Evolutionary conservation across 2,797 vertebrate species (phyloP).

Genomic region (Propithecus deckenii): DNA sequence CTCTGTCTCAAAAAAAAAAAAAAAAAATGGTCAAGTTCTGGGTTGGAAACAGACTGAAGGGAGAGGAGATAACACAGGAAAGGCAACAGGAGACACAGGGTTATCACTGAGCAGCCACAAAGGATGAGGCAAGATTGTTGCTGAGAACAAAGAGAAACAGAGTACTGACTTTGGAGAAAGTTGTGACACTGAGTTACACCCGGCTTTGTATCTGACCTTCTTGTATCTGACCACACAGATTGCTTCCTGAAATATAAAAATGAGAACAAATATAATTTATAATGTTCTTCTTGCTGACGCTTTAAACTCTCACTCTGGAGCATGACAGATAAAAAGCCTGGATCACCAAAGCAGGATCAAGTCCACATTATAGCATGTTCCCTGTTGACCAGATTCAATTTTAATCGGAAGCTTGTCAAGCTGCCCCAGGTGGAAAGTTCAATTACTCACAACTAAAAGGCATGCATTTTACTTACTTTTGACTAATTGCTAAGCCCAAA

Average conservation of each 20-base stretch:
- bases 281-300: not conserved
- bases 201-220: not conserved
- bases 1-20: too few species aligned
- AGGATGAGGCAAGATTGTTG: not conserved
- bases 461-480: not conserved
- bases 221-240: not conserved
- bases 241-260: constrained; percentile 36
- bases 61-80: not conserved
- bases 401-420: not conserved
- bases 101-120: not conserved
- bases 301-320: constrained; percentile 9
- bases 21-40: not conserved
- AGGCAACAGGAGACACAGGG: not conserved
- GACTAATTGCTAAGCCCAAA: not conserved
- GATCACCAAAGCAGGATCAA: not conserved
- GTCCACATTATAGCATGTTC: constrained; percentile 10
- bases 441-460: not conserved
- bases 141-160: not conserved
- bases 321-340: constrained; percentile 4
- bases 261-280: constrained; percentile 29
- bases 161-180: not conserved
- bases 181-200: not conserved
- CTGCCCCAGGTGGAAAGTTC: not conserved
- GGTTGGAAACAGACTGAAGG: not conserved
- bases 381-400: not conserved